A percentile compares a stretch with the other conserved stretches of the same genome.
These are phyloP conservation scores for Taxidea taxus DNA, from an alignment of 2,113 vertebrate species.

Conservation along the genomic window DNA sequence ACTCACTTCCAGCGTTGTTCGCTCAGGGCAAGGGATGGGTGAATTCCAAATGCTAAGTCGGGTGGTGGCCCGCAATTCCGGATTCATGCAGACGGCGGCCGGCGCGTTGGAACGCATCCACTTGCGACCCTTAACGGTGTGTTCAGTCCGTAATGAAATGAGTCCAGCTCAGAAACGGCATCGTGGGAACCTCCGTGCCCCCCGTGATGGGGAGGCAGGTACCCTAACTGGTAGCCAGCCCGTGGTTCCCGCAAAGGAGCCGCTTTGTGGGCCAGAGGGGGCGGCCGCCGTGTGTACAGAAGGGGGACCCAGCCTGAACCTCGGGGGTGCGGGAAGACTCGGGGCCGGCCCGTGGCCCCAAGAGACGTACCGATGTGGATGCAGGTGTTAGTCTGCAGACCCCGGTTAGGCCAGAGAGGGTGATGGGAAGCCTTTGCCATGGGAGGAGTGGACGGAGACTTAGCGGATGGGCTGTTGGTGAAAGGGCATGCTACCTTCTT, in stretches of 20 bases:
- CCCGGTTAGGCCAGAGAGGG: neutral
- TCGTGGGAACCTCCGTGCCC: neutral
- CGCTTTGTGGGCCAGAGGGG: neutral
- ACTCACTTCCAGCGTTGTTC: neutral
- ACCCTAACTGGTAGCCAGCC: neutral
- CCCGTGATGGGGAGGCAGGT: neutral
- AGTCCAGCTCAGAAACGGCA: neutral
- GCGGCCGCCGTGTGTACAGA: neutral
- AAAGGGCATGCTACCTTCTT: neutral
- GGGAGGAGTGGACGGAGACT: neutral
- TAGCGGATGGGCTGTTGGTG: neutral
- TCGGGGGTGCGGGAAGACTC: rapidly evolving
- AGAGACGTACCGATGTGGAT: neutral
- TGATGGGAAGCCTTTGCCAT: neutral
- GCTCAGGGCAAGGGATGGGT: neutral
- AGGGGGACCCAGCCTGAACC: neutral
- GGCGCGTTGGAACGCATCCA: neutral
- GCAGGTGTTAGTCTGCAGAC: neutral
- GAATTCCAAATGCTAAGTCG: neutral
- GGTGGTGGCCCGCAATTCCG: neutral
- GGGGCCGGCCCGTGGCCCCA: neutral
- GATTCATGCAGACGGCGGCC: neutral
- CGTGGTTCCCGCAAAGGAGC: neutral
- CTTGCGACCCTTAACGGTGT: too few species aligned
- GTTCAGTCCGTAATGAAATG: neutral